A percentile compares a stretch with the other conserved stretches of the same genome.
These are phyloP conservation scores for Sitobion miscanthi DNA, from an alignment of 1,140 invertebrate species.

Conservation along the genomic window DNA sequence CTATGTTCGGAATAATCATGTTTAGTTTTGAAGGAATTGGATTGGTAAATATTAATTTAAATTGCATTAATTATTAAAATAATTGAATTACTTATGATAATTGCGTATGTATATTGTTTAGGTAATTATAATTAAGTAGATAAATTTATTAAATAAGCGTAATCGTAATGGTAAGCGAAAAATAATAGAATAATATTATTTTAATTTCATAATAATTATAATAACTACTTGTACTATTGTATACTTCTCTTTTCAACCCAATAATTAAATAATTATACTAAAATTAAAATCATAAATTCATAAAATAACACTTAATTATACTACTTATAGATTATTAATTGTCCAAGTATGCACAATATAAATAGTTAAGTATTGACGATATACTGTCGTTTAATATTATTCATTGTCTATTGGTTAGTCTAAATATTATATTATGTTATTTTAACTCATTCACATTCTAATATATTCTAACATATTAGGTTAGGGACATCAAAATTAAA, in stretches of 20 bases:
- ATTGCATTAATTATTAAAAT: neutral
- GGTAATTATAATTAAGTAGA: neutral
- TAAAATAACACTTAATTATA: neutral
- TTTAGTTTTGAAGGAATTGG: conserved; percentile 90
- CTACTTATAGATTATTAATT: neutral
- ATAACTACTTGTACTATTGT: neutral
- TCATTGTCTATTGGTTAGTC: neutral
- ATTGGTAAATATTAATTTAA: conserved; percentile 64
- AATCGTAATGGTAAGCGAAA: neutral
- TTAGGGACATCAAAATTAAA: no score
- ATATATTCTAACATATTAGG: neutral
- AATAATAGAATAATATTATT: neutral
- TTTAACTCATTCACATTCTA: neutral
- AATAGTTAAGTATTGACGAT: neutral
- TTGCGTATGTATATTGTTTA: neutral
- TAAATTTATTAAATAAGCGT: neutral
- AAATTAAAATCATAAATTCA: neutral
- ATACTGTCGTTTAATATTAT: neutral
- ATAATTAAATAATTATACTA: neutral
- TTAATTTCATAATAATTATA: no score
- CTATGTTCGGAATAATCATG: conserved; percentile 88
- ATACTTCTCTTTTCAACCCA: neutral
- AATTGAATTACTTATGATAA: neutral
- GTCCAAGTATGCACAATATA: no score
- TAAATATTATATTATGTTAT: neutral